Conservation (phyloP, 2,113 vertebrate genomes). For the Pygoscelis antarcticus region DNA sequence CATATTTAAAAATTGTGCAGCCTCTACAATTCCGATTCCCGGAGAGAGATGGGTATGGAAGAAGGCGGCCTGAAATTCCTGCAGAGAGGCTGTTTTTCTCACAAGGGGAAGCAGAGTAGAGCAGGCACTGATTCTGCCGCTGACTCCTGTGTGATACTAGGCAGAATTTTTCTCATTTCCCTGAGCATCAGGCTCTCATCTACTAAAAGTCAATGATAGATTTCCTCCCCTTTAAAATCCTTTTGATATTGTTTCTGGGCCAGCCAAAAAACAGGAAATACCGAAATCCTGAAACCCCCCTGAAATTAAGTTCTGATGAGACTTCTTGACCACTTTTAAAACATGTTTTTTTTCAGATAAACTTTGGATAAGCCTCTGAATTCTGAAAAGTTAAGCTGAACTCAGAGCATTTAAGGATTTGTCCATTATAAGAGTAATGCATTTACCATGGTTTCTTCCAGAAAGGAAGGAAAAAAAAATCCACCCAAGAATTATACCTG, state of each 20-base stretch:
- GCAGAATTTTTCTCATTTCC: neutral
- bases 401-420: neutral
- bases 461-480: neutral
- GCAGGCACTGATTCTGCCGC: neutral
- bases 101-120: neutral
- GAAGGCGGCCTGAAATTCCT: neutral
- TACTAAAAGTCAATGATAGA: neutral
- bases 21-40: neutral
- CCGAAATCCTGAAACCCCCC: neutral
- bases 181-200: neutral
- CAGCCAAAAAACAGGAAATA: neutral
- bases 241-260: neutral
- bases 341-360: rapidly evolving
- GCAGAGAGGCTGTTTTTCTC: neutral
- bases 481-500: neutral
- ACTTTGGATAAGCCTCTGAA: neutral
- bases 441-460: neutral
- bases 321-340: neutral
- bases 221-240: neutral
- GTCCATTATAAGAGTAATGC: neutral
- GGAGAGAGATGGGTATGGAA: neutral
- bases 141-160: neutral
- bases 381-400: neutral
- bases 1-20: neutral
- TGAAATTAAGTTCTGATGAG: neutral